phyloP scores from a whole-genome alignment of 2,797 vertebrate species.

The Apodemus agrarius region DNA sequence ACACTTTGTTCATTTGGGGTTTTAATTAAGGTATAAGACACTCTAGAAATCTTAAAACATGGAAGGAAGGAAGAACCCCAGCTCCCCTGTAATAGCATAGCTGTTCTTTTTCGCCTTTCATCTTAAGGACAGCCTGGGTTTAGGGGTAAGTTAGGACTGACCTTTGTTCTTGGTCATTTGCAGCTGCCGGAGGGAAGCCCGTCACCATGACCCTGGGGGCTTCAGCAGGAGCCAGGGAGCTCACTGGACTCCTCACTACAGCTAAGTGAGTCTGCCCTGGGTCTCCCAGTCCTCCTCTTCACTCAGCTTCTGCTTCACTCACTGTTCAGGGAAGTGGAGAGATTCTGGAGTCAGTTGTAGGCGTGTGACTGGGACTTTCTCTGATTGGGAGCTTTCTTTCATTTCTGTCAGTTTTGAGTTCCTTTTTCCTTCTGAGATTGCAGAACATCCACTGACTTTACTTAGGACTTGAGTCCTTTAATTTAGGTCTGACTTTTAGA shows the following conservation, averaged over 20 bases:
- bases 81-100: not conserved
- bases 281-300: not conserved
- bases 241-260: slow-evolving; percentile 92
- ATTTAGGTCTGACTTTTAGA: not conserved
- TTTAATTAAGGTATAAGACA: slow-evolving; percentile 39
- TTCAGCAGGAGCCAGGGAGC: slow-evolving; percentile 91
- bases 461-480: not conserved
- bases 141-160: not conserved
- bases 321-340: not conserved
- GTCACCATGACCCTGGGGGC: slow-evolving; percentile 89
- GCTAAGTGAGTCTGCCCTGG: slow-evolving; percentile 90
- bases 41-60: slow-evolving; percentile 38
- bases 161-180: slow-evolving; percentile 47
- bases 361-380: not conserved
- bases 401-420: slow-evolving; percentile 31
- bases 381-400: not conserved
- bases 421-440: not conserved
- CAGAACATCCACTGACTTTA: not conserved
- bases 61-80: not conserved
- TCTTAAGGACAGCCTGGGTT: slow-evolving; percentile 25
- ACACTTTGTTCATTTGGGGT: not conserved
- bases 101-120: not conserved
- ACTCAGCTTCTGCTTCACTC: not conserved
- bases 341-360: not conserved
- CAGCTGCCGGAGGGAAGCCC: slow-evolving; percentile 90